These are phyloP conservation scores for Oreochromis spilurus DNA, from an alignment of 2,113 vertebrate genomes.

Conservation along the genomic window DNA sequence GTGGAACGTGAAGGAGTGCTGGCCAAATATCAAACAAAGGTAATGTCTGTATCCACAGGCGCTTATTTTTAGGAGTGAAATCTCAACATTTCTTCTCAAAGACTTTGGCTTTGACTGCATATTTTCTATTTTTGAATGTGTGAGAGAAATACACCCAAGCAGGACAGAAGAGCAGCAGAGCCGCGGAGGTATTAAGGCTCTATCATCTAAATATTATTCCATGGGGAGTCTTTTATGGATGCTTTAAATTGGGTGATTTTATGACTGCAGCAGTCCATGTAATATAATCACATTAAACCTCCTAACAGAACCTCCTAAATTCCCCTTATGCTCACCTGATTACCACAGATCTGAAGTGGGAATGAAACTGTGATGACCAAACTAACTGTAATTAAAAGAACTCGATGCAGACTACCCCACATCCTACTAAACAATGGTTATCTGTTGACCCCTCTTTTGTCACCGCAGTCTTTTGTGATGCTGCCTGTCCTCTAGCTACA, in stretches of 20 bases:
- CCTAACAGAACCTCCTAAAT: constrained; percentile 34
- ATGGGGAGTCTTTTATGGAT: constrained; percentile 38
- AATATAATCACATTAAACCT: constrained; percentile 53
- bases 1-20: neutral
- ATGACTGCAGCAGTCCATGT: constrained; percentile 37
- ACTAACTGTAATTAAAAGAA: neutral
- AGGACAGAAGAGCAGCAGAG: neutral
- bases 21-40: neutral
- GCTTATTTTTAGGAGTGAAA: neutral
- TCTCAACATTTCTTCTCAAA: neutral
- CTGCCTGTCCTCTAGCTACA: constrained; percentile 17
- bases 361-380: neutral
- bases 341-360: neutral
- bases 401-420: neutral
- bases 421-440: neutral
- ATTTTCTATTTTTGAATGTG: neutral
- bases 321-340: constrained; percentile 35
- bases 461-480: neutral
- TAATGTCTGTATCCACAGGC: rapidly evolving
- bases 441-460: constrained; percentile 27
- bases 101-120: neutral
- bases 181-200: constrained; percentile 1
- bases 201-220: constrained; percentile 49
- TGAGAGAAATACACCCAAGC: neutral
- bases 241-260: constrained; percentile 55